Base-by-base conservation (phyloP, 2,888 invertebrate species). In the Troides aeacus region DNA sequence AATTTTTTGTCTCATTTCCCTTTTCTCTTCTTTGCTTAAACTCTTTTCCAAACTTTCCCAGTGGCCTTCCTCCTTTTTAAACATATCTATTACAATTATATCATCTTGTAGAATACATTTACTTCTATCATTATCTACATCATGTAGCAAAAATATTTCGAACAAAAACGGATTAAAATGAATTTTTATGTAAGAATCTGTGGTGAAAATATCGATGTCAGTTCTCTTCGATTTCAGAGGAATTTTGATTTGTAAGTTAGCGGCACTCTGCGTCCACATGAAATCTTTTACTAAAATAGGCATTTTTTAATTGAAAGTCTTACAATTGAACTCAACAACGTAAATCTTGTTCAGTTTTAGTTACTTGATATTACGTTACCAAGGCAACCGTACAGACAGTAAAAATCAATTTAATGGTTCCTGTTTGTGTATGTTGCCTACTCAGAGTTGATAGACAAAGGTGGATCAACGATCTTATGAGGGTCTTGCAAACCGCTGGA, bases 261-360 rank as follows among this genome's bases (percentile, higher is more conserved):
- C 90, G 18, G 91, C 87, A 1, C 95, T 95, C 90, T 97, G 96
- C 57, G 94, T 94, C 97, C 97, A 97, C 56, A 93, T 93, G 79
- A 93, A 96, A 88, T 97, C 95, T 88, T 95, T 96, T 1, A 97
- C 92, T 75, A 96, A 76, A 74, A 96, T 94, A n/a, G 96, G 95
- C 96, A 96, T 96, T 72, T 75, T 62, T 42, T 30, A 3, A 0
- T 18, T 5, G 7, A 23, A 17, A 21, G 21, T 53, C 53, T 7
- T 42, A 42, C 10, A 42, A 42, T 12, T 42, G 0, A 42, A 12
- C 42, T 10, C 46, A 46, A 46, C 46, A 12, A 15, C 3, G 12
- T 15, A 46, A 12, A 46, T 12, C 4, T 46, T 46, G 10, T 46
- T 10, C 15, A 2, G 12, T 2, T 46, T 46, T 46, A 46, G 15